These are phyloP conservation scores for Andricus curvator DNA, from an alignment of 2,888 invertebrate genomes.

Conservation along the genomic window DNA sequence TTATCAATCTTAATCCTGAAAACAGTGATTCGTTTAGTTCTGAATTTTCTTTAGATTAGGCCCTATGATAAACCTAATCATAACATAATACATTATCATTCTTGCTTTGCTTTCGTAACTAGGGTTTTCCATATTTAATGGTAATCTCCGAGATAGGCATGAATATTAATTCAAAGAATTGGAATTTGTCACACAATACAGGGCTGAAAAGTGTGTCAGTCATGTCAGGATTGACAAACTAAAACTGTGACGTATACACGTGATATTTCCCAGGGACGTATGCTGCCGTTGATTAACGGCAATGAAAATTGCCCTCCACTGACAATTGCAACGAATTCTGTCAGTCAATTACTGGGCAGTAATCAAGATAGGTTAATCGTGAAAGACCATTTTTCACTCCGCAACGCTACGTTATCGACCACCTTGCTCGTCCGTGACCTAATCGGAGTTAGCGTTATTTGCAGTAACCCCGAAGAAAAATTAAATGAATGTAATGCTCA, in stretches of 20 bases:
- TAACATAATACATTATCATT: too few relatives aligned
- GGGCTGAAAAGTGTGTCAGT: slow-evolving; percentile 27
- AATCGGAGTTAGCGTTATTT: slow-evolving; percentile 51
- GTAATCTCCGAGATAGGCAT: not conserved
- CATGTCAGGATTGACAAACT: slow-evolving; percentile 29
- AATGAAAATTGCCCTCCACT: slow-evolving; percentile 38
- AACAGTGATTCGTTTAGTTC: not conserved
- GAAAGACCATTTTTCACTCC: slow-evolving; percentile 38
- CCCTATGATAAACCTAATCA: too few relatives aligned
- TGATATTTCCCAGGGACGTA: slow-evolving; percentile 6
- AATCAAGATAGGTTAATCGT: slow-evolving; percentile 41
- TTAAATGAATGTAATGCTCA: slow-evolving; percentile 17
- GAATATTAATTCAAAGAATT: slow-evolving; percentile 12
- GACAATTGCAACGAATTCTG: slow-evolving; percentile 37
- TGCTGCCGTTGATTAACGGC: slow-evolving; percentile 25
- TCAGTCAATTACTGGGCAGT: slow-evolving; percentile 39
- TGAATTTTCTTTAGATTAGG: too few relatives aligned
- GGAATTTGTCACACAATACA: slow-evolving; percentile 18
- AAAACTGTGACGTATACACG: not conserved
- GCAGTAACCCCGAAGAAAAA: slow-evolving; percentile 33
- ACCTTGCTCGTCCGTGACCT: slow-evolving; percentile 55
- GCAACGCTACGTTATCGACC: slow-evolving; percentile 48
- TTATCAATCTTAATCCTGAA: not conserved
- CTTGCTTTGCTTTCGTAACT: too few relatives aligned
- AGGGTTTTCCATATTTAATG: too few relatives aligned